Conservation (phyloP, 2,888 invertebrate genomes). For the Ormyrus thymus region DNA sequence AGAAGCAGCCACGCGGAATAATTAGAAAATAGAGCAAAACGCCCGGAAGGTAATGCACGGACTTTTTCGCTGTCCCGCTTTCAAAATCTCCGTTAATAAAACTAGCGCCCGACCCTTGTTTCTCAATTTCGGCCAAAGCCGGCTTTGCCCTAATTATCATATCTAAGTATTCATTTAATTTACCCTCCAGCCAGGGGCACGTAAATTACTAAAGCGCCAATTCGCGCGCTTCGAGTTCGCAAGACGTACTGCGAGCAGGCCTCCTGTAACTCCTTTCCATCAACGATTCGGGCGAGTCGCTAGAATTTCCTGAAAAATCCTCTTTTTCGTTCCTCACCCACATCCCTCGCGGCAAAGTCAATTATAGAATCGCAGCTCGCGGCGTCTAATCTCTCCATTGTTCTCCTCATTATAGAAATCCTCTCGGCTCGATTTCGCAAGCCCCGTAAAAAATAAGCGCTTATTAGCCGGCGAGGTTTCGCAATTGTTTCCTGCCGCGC, state of each 20-base stretch:
- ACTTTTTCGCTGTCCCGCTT: slow-evolving; percentile 34
- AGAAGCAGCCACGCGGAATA: slow-evolving; percentile 67
- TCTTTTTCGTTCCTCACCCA: too few relatives aligned
- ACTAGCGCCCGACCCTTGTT: neutral
- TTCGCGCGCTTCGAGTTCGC: too few relatives aligned
- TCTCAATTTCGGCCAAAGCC: slow-evolving; percentile 7
- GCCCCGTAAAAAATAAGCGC: slow-evolving; percentile 21
- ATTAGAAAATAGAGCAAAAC: slow-evolving; percentile 66
- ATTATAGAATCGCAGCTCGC: neutral
- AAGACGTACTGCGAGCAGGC: too few relatives aligned
- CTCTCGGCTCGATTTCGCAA: slow-evolving; percentile 10
- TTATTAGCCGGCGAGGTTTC: slow-evolving; percentile 32
- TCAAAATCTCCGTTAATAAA: slow-evolving; percentile 32
- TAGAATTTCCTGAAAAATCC: too few relatives aligned
- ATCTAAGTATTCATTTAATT: slow-evolving; percentile 38
- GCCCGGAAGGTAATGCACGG: slow-evolving; percentile 43
- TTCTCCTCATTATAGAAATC: slow-evolving; percentile 17
- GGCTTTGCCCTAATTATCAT: slow-evolving; percentile 33
- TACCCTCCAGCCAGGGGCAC: neutral
- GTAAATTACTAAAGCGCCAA: too few relatives aligned
- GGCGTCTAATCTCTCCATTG: slow-evolving; percentile 20
- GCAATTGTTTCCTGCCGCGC: slow-evolving; percentile 41
- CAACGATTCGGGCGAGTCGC: too few relatives aligned
- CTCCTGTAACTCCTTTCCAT: too few relatives aligned
- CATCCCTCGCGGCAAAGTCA: too few relatives aligned